These are phyloP conservation scores for Nephrotoma flavescens DNA, from an alignment of 2,888 invertebrate species.

Conservation along the genomic window DNA sequence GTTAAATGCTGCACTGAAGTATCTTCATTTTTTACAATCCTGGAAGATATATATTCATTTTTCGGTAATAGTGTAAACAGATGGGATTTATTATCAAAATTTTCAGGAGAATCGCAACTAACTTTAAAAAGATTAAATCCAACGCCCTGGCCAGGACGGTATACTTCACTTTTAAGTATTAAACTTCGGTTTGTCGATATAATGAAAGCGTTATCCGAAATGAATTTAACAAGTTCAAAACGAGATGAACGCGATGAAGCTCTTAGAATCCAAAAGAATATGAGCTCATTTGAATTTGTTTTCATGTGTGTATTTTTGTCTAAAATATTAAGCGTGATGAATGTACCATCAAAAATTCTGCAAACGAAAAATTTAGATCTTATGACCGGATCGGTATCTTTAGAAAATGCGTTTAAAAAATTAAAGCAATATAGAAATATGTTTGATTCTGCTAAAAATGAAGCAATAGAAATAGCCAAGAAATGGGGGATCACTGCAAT, in stretches of 20 bases:
- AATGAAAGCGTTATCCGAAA: not conserved
- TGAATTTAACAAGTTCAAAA: not conserved
- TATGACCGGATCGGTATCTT: not conserved
- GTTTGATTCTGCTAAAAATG: not conserved
- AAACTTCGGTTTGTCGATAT: not conserved
- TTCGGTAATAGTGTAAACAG: constrained; percentile 17
- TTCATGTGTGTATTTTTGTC: not conserved
- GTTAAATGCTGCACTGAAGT: constrained; percentile 6
- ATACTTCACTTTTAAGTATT: not conserved
- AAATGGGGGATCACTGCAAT: not conserved
- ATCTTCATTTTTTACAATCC: constrained; percentile 11
- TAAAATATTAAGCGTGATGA: not conserved
- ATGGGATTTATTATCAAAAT: constrained; percentile 18
- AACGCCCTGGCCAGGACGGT: constrained; percentile 19
- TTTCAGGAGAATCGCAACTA: constrained; percentile 14
- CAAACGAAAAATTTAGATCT: not conserved
- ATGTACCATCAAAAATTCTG: not conserved
- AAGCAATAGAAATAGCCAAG: not conserved
- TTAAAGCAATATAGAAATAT: not conserved
- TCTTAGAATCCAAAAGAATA: not conserved
- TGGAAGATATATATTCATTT: too few relatives aligned
- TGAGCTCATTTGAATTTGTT: not conserved
- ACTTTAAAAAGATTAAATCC: constrained; percentile 20
- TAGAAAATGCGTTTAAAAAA: constrained; percentile 2
- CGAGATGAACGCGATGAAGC: not conserved